A percentile compares a stretch with the other conserved stretches of the same genome.
phyloP scores from a whole-genome alignment of 2,113 vertebrate genomes.

The Elephas maximus region DNA sequence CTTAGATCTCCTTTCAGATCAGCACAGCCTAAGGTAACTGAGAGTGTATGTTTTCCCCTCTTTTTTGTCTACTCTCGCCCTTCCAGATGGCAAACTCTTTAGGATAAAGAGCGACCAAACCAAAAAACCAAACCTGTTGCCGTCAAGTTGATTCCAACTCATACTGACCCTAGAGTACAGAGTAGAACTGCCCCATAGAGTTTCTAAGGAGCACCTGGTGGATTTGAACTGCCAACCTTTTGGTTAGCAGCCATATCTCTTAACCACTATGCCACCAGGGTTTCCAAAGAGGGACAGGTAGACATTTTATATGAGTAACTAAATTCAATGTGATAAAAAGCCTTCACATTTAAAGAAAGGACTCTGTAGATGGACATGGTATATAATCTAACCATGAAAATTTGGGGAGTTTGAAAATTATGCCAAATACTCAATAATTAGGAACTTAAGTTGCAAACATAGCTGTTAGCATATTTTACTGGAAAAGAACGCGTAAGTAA shows the following conservation, averaged over 20 bases:
- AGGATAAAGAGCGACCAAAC: neutral
- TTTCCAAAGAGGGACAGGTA: neutral
- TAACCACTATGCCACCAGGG: too few relatives aligned
- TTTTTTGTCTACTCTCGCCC: neutral
- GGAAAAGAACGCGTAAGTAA: neutral
- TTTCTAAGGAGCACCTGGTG: too few relatives aligned
- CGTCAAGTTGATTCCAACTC: too few relatives aligned
- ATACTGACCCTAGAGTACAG: too few relatives aligned
- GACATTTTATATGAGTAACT: conserved; percentile 26
- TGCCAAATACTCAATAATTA: conserved; percentile 6
- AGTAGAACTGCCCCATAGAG: too few relatives aligned
- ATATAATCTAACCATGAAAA: conserved; percentile 26
- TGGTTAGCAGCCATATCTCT: too few relatives aligned
- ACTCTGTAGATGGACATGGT: neutral
- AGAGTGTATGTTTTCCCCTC: neutral
- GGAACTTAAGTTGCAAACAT: conserved; percentile 2
- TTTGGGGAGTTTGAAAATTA: neutral
- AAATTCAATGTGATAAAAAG: neutral
- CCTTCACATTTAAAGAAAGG: neutral
- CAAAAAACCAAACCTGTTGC: too few relatives aligned
- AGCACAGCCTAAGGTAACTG: neutral
- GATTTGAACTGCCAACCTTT: too few relatives aligned
- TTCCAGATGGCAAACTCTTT: neutral
- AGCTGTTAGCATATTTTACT: neutral
- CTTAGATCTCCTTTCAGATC: neutral